These are phyloP conservation scores for Malacoctenus gilli DNA, from an alignment of 2,797 vertebrate genomes.

Conservation along the genomic window DNA sequence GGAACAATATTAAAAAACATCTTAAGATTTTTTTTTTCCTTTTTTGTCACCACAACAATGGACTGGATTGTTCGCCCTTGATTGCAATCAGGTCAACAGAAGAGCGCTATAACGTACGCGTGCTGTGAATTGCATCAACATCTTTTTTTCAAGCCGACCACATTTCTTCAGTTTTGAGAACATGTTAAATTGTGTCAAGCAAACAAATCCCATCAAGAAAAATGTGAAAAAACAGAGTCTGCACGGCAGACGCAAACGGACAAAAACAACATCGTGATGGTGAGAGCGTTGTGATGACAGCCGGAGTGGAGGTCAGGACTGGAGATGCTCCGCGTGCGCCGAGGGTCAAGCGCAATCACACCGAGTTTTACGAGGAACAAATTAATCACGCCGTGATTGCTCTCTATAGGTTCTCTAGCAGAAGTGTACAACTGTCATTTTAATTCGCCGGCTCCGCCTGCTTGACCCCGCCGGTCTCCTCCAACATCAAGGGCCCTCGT, in stretches of 20 bases:
- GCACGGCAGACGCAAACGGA: conserved; percentile 25
- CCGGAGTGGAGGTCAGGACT: conserved; percentile 30
- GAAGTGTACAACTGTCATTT: conserved; percentile 42
- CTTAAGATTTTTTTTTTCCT: no score
- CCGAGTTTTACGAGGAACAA: conserved; percentile 23
- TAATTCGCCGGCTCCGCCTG: conserved; percentile 36
- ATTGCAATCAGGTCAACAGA: no score
- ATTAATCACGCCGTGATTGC: conserved; percentile 60
- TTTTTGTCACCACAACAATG: no score
- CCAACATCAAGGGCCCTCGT: conserved; percentile 23
- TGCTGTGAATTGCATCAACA: no score
- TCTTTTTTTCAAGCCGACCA: no score
- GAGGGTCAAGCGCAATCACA: conserved; percentile 44
- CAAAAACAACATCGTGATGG: conserved; percentile 20
- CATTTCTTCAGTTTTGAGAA: no score
- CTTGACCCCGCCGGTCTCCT: conserved; percentile 51
- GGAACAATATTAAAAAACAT: no score
- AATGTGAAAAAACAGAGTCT: no score
- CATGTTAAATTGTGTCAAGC: no score
- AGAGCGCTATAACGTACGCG: no score
- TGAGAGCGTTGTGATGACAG: conserved; percentile 35
- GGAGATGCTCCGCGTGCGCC: conserved; percentile 17
- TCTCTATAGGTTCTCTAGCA: conserved; percentile 44
- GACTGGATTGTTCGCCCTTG: no score
- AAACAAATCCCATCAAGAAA: no score